Evolutionary conservation across 2,113 vertebrate genomes (phyloP).

Genomic region (Rhodinocichla rosea): DNA sequence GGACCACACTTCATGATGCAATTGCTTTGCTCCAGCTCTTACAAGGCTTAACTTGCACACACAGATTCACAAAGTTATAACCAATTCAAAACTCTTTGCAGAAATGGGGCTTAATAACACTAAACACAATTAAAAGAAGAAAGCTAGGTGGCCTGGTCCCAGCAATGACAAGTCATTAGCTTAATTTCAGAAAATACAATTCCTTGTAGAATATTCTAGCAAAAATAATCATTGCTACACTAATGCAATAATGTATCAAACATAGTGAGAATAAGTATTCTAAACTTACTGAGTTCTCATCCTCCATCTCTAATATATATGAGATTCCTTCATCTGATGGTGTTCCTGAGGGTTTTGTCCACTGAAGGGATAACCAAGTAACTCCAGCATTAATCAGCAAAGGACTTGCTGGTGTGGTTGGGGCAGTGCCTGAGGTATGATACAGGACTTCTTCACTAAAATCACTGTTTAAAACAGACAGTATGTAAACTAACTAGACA

Average conservation of each 20-base stretch:
- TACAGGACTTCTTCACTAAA: slow-evolving; percentile 95
- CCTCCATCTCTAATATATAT: slow-evolving; percentile 97
- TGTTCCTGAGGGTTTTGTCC: slow-evolving; percentile 90
- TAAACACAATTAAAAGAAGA: not conserved
- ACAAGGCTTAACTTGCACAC: not conserved
- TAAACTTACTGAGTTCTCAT: slow-evolving; percentile 90
- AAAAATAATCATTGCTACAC: not conserved
- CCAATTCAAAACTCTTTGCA: not conserved
- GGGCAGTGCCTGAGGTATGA: slow-evolving; percentile 96
- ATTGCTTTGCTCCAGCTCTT: not conserved
- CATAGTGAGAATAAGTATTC: slow-evolving; percentile 38
- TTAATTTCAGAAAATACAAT: not conserved
- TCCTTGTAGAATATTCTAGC: not conserved
- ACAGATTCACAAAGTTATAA: not conserved
- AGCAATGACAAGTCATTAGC: not conserved
- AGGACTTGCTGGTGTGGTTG: slow-evolving; percentile 87
- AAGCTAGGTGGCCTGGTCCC: not conserved
- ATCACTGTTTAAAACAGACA: slow-evolving; percentile 80
- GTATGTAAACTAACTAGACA: slow-evolving; percentile 45
- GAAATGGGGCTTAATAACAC: not conserved
- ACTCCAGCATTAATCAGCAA: slow-evolving; percentile 87
- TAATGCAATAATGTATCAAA: not conserved
- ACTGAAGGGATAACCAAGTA: slow-evolving; percentile 90
- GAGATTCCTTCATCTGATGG: slow-evolving; percentile 93
- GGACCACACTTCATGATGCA: not conserved